phyloP scores from a whole-genome alignment of 2,888 invertebrate genomes.

The Acanthosepion lycidas region DNA sequence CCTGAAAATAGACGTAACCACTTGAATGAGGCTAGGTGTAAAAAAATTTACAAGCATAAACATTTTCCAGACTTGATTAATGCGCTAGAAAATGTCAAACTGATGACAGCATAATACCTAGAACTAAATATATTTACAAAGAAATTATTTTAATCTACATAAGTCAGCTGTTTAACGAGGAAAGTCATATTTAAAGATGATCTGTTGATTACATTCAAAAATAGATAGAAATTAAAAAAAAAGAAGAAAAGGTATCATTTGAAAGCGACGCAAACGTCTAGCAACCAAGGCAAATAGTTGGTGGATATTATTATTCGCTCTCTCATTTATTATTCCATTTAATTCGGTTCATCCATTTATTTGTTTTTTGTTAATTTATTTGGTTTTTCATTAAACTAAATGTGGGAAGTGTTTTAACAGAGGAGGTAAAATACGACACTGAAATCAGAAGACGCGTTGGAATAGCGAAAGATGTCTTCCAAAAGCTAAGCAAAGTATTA shows the following conservation, averaged over 20 bases:
- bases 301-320: too few species aligned
- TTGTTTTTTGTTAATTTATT: too few species aligned
- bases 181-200: not conserved
- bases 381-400: too few species aligned
- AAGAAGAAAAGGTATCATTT: not conserved
- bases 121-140: not conserved
- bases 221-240: not conserved
- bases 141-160: not conserved
- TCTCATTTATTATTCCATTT: too few species aligned
- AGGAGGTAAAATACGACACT: too few species aligned
- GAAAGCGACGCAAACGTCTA: too few species aligned
- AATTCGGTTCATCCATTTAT: too few species aligned
- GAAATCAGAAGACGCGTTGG: too few species aligned
- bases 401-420: too few species aligned
- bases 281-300: too few species aligned
- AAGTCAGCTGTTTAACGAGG: not conserved
- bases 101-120: not conserved
- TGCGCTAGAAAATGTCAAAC: not conserved
- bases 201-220: not conserved
- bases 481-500: too few species aligned
- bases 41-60: not conserved
- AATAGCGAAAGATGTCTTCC: too few species aligned
- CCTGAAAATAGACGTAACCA: not conserved
- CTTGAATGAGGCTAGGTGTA: not conserved
- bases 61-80: not conserved